Evolutionary conservation across 2,113 vertebrate species (phyloP).

Genomic region (Hucho hucho): DNA sequence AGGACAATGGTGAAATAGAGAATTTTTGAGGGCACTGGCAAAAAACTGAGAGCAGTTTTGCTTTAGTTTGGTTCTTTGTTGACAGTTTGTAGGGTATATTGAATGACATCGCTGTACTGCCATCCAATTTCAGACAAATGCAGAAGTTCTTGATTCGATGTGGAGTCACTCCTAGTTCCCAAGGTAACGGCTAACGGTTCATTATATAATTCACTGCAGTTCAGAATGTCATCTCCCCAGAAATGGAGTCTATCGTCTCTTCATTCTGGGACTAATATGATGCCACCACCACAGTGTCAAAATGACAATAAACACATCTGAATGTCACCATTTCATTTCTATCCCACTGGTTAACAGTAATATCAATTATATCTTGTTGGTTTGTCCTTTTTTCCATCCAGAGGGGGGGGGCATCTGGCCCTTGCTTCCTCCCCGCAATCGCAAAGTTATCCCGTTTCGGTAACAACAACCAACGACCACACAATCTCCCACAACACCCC

Average conservation of each 20-base stretch:
- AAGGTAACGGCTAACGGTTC: conserved; percentile 18
- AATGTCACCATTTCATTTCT: conserved; percentile 11
- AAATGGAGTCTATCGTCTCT: background rate
- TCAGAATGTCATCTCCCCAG: conserved; percentile 2
- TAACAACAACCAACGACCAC: background rate
- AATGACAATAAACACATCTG: conserved; percentile 7
- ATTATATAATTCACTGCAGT: conserved; percentile 2
- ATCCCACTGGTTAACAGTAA: background rate
- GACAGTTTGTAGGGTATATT: background rate
- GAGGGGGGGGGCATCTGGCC: background rate
- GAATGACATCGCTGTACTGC: conserved; percentile 1
- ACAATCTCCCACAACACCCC: conserved; percentile 9
- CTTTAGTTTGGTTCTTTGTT: background rate
- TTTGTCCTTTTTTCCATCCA: conserved; percentile 3
- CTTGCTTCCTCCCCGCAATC: background rate
- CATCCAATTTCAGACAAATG: conserved; percentile 3
- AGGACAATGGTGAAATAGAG: background rate
- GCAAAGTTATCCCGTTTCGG: background rate
- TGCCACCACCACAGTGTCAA: background rate
- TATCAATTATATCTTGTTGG: conserved; percentile 15
- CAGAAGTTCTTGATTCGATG: conserved; percentile 4
- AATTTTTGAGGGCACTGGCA: too few species aligned
- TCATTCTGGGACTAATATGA: background rate
- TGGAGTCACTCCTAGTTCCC: background rate
- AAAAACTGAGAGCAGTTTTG: too few species aligned